These are phyloP conservation scores for Procapra przewalskii DNA, from an alignment of 2,113 vertebrate species.

Conservation along the genomic window DNA sequence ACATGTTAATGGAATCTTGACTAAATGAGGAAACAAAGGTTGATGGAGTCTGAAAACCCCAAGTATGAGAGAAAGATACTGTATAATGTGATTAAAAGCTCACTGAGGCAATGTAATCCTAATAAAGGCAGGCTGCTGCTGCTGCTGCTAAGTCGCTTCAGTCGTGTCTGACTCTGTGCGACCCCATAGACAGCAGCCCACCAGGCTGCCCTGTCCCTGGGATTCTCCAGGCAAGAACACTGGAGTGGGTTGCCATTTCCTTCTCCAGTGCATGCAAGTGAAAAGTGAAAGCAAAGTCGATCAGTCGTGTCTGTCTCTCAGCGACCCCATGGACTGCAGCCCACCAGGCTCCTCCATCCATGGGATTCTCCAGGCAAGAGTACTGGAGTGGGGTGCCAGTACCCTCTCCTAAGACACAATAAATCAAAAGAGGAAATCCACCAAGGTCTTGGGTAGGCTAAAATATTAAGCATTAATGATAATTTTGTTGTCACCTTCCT, in stretches of 20 bases:
- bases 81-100: background rate
- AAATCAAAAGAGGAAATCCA: background rate
- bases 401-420: background rate
- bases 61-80: background rate
- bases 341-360: too few species aligned
- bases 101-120: background rate
- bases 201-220: fast-evolving
- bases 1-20: background rate
- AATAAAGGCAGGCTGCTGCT: background rate
- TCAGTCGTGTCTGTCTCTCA: too few species aligned
- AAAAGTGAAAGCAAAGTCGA: too few species aligned
- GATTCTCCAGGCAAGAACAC: too few species aligned
- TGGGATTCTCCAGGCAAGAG: too few species aligned
- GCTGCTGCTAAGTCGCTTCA: background rate
- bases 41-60: background rate
- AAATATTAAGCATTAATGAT: background rate
- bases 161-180: fast-evolving
- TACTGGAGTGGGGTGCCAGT: too few species aligned
- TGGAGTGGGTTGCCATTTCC: too few species aligned
- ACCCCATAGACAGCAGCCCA: too few species aligned
- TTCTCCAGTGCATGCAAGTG: too few species aligned
- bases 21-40: background rate
- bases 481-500: background rate
- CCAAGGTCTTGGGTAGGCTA: background rate
- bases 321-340: too few species aligned